Conservation (phyloP, 2,797 vertebrate species). For the Macroramphosus scolopax region DNA sequence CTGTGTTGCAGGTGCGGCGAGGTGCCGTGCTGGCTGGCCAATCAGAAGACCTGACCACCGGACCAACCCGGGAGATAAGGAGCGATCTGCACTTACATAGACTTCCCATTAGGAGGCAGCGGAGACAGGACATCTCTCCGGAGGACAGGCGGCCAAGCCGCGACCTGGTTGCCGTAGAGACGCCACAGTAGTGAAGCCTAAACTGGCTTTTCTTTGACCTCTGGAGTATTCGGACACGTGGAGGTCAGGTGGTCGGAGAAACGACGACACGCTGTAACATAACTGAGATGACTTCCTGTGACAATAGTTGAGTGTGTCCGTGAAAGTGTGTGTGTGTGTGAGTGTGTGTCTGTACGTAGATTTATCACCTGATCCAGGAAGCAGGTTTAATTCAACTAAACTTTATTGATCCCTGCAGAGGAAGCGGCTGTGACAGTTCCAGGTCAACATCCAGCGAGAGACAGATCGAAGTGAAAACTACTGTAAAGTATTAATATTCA, state of each 20-base stretch:
- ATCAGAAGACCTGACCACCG: conserved; percentile 62
- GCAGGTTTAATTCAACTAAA: too few species aligned
- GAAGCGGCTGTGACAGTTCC: too few species aligned
- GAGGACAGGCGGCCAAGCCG: neutral
- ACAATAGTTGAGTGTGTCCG: neutral
- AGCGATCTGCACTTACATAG: conserved; percentile 28
- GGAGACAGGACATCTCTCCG: conserved; percentile 2
- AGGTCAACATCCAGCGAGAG: too few species aligned
- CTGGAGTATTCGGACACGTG: conserved; percentile 3
- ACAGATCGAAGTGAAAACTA: too few species aligned
- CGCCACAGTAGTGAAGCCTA: conserved; percentile 25
- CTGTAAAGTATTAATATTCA: too few species aligned
- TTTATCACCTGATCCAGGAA: too few species aligned
- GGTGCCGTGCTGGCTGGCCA: conserved; percentile 65
- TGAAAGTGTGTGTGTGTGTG: conserved; percentile 3
- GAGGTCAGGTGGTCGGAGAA: conserved; percentile 1
- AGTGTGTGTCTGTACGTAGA: neutral
- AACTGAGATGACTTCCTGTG: too few species aligned
- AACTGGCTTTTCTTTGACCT: conserved; percentile 33
- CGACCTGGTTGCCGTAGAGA: conserved; percentile 38
- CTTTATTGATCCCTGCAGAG: too few species aligned
- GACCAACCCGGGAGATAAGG: conserved; percentile 5
- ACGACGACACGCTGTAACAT: too few species aligned
- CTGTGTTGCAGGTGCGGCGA: conserved; percentile 60
- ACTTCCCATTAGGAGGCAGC: conserved; percentile 20